Percentiles rank a stretch among this genome's conserved stretches.
Conservation (phyloP, 2,888 invertebrate genomes). For the Acanthosepion esculentum region DNA sequence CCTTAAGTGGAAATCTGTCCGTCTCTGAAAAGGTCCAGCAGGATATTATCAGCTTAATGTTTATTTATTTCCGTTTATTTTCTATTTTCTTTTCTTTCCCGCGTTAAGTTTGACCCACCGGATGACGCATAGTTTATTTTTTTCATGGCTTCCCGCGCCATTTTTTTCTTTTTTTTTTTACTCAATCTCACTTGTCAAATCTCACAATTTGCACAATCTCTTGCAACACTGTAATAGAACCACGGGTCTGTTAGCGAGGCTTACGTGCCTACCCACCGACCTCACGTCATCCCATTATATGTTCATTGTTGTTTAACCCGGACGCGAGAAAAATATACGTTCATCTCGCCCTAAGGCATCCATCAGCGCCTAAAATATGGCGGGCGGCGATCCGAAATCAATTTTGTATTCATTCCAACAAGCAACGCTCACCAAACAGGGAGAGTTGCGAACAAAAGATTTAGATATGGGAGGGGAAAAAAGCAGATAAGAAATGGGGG, state of each 20-base stretch:
- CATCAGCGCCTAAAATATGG: background rate
- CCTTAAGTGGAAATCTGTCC: too few relatives aligned
- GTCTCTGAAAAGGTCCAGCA: too few relatives aligned
- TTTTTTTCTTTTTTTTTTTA: too few relatives aligned
- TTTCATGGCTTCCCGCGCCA: background rate
- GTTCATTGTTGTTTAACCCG: constrained; percentile 33
- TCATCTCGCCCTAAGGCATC: background rate
- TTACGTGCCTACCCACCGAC: background rate
- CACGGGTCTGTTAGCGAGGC: background rate
- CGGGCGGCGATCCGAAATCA: background rate
- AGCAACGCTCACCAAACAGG: background rate
- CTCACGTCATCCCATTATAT: background rate
- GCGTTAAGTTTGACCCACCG: background rate
- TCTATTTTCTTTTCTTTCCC: background rate
- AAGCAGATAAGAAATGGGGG: background rate
- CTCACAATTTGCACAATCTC: background rate
- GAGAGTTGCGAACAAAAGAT: background rate
- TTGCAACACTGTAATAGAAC: background rate
- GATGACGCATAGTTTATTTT: background rate
- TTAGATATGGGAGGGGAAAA: background rate
- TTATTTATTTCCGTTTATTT: background rate
- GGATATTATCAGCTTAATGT: too few relatives aligned
- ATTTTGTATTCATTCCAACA: constrained; percentile 12
- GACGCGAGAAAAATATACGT: constrained; percentile 33
- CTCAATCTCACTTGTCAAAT: background rate